Evolutionary conservation across 2,888 invertebrate species (phyloP).

Genomic region (Epirrhoe alternata): DNA sequence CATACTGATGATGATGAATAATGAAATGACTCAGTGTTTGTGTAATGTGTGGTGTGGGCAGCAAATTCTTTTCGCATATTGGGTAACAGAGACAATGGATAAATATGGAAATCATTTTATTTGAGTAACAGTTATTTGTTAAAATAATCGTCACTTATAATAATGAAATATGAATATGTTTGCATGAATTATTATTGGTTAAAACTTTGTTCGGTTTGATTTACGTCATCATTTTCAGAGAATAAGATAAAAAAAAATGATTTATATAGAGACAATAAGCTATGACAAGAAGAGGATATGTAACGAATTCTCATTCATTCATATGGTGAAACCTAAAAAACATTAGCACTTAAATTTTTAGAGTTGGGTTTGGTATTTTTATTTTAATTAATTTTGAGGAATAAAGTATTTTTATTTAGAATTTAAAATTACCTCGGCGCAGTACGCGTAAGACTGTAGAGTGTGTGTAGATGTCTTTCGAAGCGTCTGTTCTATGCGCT

Average conservation of each 20-base stretch:
- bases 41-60: slow-evolving; percentile 3
- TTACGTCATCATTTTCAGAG: too few species aligned
- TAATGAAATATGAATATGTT: slow-evolving; percentile 16
- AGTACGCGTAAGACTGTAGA: too few species aligned
- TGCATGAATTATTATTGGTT: background rate
- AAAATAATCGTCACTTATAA: slow-evolving; percentile 11
- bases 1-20: background rate
- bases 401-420: too few species aligned
- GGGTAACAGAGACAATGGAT: slow-evolving; percentile 18
- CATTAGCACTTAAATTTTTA: too few species aligned
- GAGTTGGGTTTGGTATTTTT: too few species aligned
- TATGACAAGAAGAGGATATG: too few species aligned
- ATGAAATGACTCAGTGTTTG: background rate
- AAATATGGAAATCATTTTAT: slow-evolving; percentile 19
- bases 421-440: too few species aligned
- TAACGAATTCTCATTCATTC: too few species aligned
- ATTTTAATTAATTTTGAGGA: too few species aligned
- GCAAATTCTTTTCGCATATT: slow-evolving; percentile 5
- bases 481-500: background rate
- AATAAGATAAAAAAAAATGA: too few species aligned
- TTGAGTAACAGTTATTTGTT: slow-evolving; percentile 20
- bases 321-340: too few species aligned
- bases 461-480: background rate
- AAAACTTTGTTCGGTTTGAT: background rate
- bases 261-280: too few species aligned